Percentiles rank a stretch among this genome's conserved stretches.
Conservation (phyloP, 2,888 invertebrate species). For the Trimorus sp. region DNA sequence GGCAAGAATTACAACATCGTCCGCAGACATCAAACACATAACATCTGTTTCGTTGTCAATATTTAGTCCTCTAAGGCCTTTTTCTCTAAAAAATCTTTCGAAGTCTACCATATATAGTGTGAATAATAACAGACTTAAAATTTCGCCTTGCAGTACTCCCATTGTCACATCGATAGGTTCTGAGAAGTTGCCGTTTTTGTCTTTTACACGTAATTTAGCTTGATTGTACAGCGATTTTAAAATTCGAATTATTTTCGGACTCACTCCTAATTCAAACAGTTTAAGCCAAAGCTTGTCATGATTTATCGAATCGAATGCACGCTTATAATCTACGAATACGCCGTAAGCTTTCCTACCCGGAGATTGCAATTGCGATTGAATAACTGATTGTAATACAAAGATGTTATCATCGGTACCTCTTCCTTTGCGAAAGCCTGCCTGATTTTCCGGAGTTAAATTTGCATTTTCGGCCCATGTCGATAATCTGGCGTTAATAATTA, state of each 20-base stretch:
- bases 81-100: conserved; percentile 3
- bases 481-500: conserved; percentile 4
- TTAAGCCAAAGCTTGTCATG: background rate
- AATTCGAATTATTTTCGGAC: conserved; percentile 2
- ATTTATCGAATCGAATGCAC: background rate
- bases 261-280: background rate
- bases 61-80: background rate
- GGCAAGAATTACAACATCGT: no score
- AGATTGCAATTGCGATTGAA: background rate
- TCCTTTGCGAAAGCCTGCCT: background rate
- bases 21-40: no score
- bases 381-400: background rate
- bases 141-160: conserved; percentile 5
- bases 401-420: conserved; percentile 2
- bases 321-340: conserved; percentile 1
- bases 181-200: background rate
- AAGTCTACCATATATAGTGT: background rate
- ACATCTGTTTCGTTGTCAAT: no score
- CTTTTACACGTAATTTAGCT: background rate
- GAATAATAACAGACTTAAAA: conserved; percentile 1
- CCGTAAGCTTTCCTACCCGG: background rate
- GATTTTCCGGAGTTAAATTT: background rate
- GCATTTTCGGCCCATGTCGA: background rate
- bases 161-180: background rate
- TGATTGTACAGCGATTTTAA: background rate